phyloP scores from a whole-genome alignment of 2,113 vertebrate genomes.

The Melanerpes aurifrons region DNA sequence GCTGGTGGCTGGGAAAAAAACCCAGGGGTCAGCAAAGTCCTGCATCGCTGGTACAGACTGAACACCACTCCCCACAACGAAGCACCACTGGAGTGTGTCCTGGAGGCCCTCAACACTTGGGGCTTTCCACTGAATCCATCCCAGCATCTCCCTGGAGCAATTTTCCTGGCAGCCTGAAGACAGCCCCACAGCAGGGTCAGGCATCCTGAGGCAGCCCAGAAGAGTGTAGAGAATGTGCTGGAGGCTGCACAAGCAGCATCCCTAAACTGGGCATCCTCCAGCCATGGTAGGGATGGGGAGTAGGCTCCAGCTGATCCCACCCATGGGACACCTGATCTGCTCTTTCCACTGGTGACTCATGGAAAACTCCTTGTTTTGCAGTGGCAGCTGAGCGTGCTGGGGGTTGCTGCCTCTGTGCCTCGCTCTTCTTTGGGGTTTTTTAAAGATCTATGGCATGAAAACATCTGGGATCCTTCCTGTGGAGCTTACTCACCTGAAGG shows the following conservation, averaged over 20 bases:
- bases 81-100: not conserved
- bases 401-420: not conserved
- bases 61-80: not conserved
- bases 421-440: not conserved
- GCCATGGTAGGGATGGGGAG: accelerated
- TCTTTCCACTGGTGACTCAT: slow-evolving; percentile 55
- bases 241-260: accelerated
- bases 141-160: not conserved
- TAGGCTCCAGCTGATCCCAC: not conserved
- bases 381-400: not conserved
- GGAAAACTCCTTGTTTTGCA: slow-evolving; percentile 27
- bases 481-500: not conserved
- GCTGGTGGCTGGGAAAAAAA: accelerated
- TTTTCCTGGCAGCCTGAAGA: not conserved
- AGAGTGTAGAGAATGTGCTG: too few species aligned
- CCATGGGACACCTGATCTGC: not conserved
- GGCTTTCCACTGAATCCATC: not conserved
- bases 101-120: accelerated
- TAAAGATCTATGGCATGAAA: not conserved
- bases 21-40: not conserved
- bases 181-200: too few species aligned
- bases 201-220: too few species aligned
- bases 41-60: accelerated
- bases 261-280: not conserved
- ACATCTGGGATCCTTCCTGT: not conserved